Base-by-base conservation (phyloP, 2,888 invertebrate genomes). In the Cephalotes varians region DNA sequence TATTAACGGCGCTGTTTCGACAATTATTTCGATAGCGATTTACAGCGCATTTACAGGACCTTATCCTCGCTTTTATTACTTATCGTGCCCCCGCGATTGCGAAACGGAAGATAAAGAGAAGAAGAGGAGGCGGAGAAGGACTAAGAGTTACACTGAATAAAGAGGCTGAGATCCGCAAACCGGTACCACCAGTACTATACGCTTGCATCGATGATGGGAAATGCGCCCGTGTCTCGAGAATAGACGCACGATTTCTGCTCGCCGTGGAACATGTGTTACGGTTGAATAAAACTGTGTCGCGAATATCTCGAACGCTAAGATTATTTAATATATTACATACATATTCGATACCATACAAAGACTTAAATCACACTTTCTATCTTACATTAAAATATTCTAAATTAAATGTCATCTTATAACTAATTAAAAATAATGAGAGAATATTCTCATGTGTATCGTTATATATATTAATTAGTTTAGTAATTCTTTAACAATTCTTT, bases 51-150 rank as follows among this genome's bases (percentile, higher is more conserved):
- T 62, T 37, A 40, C 49, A 31, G 54, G 5, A 44, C 28, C 56
- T 79, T 71, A 44, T 69, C 56, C 71, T 71, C 34, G 71, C 71
- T 71, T 79, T 79, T 79, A 79, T 79, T 79, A 56, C 77, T 79
- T 79, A 79, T 77, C 69, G 37, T 54, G 51, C 7, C 54, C 40
- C 40, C 77, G 71, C 77, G 72, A 40, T 79, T 79, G 77, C 77
- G 56, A 79, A 79, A 79, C 44, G 71, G 34, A 71, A 71, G 77
- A 44, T 44, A 31, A 56, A 44, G 49, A 44, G 49, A 47, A n/a
- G 47, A 15, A 64, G 44, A 28, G 18, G 25, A 34, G 34, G 60
- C 44, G n/a, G 44, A 31, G 58, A 31, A 74, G 60, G 62, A 37
- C 34, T 62, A 18, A 74, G 76, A 77, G 77, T 69, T 71, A 71